Percentiles rank a stretch among this genome's conserved stretches.
Evolutionary conservation across 2,797 vertebrate species (phyloP).

Genomic region (Champsocephalus esox): DNA sequence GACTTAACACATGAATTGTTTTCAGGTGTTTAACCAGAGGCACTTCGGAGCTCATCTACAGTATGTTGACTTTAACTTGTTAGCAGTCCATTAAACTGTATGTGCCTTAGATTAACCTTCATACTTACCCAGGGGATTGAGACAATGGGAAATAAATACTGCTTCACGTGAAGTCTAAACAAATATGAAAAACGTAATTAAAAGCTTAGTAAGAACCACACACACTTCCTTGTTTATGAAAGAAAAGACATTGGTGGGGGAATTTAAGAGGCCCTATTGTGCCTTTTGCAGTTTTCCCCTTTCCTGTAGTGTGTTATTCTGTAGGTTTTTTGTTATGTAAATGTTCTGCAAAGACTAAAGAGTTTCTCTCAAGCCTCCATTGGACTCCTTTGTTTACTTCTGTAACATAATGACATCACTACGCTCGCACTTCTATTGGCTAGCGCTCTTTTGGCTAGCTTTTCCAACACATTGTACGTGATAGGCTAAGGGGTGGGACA

Average conservation of each 20-base stretch:
- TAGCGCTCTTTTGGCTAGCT: no score
- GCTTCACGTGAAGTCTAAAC: slow-evolving; percentile 23
- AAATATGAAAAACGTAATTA: slow-evolving; percentile 41
- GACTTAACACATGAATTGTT: slow-evolving; percentile 29
- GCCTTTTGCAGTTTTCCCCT: no score
- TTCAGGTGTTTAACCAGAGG: slow-evolving; percentile 21
- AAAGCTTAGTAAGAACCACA: slow-evolving; percentile 28
- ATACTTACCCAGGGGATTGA: slow-evolving; percentile 21
- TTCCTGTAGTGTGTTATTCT: no score
- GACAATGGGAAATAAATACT: neutral
- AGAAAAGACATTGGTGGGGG: slow-evolving; percentile 4
- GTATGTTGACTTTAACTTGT: slow-evolving; percentile 9
- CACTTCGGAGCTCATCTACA: neutral
- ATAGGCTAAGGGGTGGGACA: no score
- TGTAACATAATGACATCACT: no score
- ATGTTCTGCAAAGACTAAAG: no score
- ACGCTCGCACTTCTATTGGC: no score
- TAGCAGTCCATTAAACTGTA: slow-evolving; percentile 5
- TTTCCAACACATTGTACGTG: no score
- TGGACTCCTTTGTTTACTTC: no score
- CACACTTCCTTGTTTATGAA: slow-evolving; percentile 34
- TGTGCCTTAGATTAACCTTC: slow-evolving; percentile 39
- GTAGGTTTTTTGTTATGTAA: no score
- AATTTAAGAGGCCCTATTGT: no score
- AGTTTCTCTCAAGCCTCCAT: no score